Evolutionary conservation across 2,113 vertebrate species (phyloP), one percentile per base, ranked within the genome.

Genomic region (Haliaeetus leucogaster): DNA sequence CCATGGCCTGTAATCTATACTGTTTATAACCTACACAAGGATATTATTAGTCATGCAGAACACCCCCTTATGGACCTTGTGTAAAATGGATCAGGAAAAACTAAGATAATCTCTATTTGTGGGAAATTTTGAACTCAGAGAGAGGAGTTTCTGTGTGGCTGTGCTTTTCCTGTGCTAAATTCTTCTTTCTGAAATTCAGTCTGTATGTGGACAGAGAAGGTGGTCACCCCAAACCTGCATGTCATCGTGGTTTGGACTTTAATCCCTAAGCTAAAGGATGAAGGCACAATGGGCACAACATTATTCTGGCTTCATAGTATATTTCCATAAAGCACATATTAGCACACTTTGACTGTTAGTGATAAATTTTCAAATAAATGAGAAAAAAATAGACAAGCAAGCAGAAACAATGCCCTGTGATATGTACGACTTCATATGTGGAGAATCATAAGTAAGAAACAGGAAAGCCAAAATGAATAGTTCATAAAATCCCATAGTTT

Each of bases 61-160:
- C 16, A 85, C 7, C 1, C 10, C 4, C 1, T 53, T 81, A 70
- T 18, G n/a, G 27, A n/a, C 11, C 15, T 16, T 1, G 5, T 38
- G n/a, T 45, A 65, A 88, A 90, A 86, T 6, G 13, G 20, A 84
- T 11, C 11, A 48, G 20, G 26, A 73, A 38, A 66, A 87, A 11
- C 0, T 2, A 71, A 61, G 5, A 43, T 15, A 4, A 56, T 56
- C 5, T 68, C 68, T 59, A 3, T 53, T 45, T 66, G 1, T 20
- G 26, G 3, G 3, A 25, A 74, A 43, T 89, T 71, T n/a, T 45
- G 13, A 72, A 65, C 7, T 17, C 34, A 50, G 38, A 62, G 42
- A 79, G 16, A 81, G 79, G 3, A 77, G 9, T 38, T 86, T 62
- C 19, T 40, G 10, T 14, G 6, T 30, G 32, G 2, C 15, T 76